A percentile compares a stretch with the other conserved stretches of the same genome.
phyloP scores from a whole-genome alignment of 1,140 invertebrate genomes.

The Homarus americanus region DNA sequence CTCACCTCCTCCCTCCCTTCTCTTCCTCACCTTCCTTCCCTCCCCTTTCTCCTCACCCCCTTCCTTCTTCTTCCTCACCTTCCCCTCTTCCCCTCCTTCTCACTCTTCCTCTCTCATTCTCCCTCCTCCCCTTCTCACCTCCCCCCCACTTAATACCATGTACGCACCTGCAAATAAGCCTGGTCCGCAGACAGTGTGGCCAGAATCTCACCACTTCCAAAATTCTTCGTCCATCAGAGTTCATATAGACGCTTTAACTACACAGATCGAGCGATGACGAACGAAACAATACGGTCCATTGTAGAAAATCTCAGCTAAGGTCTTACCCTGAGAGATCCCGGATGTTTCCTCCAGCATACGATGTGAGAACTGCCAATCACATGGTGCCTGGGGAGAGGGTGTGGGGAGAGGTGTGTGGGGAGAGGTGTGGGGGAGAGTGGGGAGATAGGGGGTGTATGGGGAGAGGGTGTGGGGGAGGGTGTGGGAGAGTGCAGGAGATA shows the following conservation, averaged over 20 bases:
- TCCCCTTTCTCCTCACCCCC: not conserved
- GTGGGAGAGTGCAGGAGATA: not conserved
- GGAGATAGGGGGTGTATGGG: not conserved
- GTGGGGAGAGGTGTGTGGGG: too few relatives aligned
- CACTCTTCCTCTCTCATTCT: not conserved
- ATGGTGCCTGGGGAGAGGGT: not conserved
- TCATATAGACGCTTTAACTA: not conserved
- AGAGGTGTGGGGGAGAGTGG: constrained; percentile 6
- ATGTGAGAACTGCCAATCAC: constrained; percentile 3
- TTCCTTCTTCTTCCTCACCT: not conserved
- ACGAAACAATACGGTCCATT: not conserved
- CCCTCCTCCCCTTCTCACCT: not conserved
- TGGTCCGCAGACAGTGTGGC: not conserved
- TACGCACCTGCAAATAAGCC: constrained; percentile 3
- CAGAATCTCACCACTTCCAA: not conserved
- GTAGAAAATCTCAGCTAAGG: not conserved
- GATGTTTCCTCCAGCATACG: not conserved
- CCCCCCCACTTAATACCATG: not conserved
- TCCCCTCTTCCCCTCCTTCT: not conserved
- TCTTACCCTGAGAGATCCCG: not conserved
- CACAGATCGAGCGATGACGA: not conserved
- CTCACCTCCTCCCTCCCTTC: not conserved
- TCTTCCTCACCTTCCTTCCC: not conserved
- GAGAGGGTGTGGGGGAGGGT: not conserved
- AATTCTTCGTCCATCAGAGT: not conserved